Evolutionary conservation across 2,888 invertebrate genomes (phyloP), one percentile per base, ranked within the genome.

Genomic region (Empis livida): DNA sequence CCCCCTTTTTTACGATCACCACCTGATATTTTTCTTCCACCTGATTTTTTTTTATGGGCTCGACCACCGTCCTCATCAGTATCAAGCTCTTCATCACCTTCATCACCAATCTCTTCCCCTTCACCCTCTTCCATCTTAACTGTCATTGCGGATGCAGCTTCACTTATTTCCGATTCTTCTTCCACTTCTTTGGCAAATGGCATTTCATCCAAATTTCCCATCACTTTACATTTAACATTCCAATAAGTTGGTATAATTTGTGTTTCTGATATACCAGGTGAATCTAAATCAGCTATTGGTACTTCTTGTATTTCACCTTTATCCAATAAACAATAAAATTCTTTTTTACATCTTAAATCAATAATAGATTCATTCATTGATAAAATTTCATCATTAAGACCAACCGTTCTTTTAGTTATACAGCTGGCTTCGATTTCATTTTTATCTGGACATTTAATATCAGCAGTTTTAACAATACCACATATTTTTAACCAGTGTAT

Each of bases 291-390:
- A 10, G 47, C 53, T 10, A 42, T 30, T 5, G 10, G 1, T 8
- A n/a, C 17, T 3, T 53, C 49, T 9, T 30, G 47, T 16, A 41
- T 31, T 1, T 47, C 48, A 16, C 43, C 48, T 2, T 15, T 43
- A 10, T 51, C 50, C 1, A 17, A 16, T 4, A 42, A 8, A 45
- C 48, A 49, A 10, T 46, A 39, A 9, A 48, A 15, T n/a, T 20
- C 30, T 13, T 45, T 17, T 37, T 46, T 42, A 10, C 50, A 49
- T 6, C 5, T 14, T 5, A 47, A 9, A 10, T 49, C 54, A 6
- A 46, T 17, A 5, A 56, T 49, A 0, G 55, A 57, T 11, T 51
- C 53, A 39, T 57, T 56, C n/a, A 57, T n/a, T 6, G 55, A 55
- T 0, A 14, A 8, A 10, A 43, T 43, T 37, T 55, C 55, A 3